phyloP scores from a whole-genome alignment of 2,888 invertebrate genomes.

The Mesopsocus fuscifrons region DNA sequence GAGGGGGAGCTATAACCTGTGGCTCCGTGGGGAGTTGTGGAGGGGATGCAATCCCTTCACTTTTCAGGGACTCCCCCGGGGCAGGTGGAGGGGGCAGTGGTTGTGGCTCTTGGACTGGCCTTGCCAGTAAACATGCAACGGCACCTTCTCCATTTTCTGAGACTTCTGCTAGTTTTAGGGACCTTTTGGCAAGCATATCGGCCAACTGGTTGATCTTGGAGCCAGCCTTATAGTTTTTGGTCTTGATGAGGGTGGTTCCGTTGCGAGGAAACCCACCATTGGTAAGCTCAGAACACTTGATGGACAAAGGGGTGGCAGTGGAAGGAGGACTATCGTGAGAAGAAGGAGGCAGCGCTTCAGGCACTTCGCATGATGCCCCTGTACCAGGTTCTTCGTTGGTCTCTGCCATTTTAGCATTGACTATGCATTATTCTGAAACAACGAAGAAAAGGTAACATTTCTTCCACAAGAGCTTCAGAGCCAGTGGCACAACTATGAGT shows the following conservation, averaged over 20 bases:
- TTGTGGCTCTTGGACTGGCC: neutral
- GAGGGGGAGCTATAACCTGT: neutral
- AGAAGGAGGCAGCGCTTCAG: too few relatives aligned
- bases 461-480: too few relatives aligned
- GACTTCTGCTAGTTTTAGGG: slow-evolving; percentile 4
- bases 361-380: too few relatives aligned
- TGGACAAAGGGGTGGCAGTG: too few relatives aligned
- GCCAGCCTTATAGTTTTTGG: slow-evolving; percentile 8
- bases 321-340: too few relatives aligned
- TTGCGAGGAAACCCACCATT: neutral
- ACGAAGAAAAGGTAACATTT: too few relatives aligned
- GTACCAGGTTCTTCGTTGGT: too few relatives aligned
- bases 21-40: neutral
- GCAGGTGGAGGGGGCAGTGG: neutral
- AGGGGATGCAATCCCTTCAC: too few relatives aligned
- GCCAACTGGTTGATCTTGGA: slow-evolving; percentile 7
- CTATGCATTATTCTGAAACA: too few relatives aligned
- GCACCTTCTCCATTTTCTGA: neutral
- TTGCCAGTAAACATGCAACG: neutral
- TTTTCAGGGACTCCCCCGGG: neutral
- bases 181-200: slow-evolving; percentile 8
- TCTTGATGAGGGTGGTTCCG: neutral
- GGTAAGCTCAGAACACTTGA: neutral
- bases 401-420: too few relatives aligned
- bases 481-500: too few relatives aligned